phyloP scores from a whole-genome alignment of 2,113 vertebrate species.

The Cercopithecus mona region DNA sequence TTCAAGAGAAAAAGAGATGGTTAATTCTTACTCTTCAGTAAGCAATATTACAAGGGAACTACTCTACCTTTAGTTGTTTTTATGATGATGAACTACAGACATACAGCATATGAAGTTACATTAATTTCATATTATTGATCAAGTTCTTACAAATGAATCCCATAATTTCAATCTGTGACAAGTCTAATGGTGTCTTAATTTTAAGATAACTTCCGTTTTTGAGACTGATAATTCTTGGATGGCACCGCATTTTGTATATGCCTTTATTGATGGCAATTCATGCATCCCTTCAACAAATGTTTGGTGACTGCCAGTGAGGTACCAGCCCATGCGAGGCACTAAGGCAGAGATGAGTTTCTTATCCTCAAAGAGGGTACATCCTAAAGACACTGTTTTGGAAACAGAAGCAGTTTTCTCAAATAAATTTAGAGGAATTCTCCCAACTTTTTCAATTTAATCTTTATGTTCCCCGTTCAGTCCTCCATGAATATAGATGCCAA shows the following conservation, averaged over 20 bases:
- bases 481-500: neutral
- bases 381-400: neutral
- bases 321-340: neutral
- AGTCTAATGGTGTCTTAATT: neutral
- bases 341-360: neutral
- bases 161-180: slow-evolving; percentile 38
- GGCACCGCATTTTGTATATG: neutral
- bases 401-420: slow-evolving; percentile 4
- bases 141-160: slow-evolving; percentile 46
- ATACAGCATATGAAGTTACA: slow-evolving; percentile 13
- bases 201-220: slow-evolving; percentile 43
- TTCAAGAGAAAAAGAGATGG: slow-evolving; percentile 22
- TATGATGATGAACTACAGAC: neutral
- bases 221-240: neutral
- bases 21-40: neutral
- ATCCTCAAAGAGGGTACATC: neutral
- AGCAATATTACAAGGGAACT: neutral
- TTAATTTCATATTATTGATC: slow-evolving; percentile 37
- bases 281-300: neutral
- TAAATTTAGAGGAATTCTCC: slow-evolving; percentile 29
- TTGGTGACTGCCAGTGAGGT: neutral
- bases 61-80: neutral
- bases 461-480: neutral
- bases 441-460: slow-evolving; percentile 20
- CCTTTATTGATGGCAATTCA: neutral